Conservation (phyloP, 2,888 invertebrate genomes). For the Caenorhabditis sp. region DNA sequence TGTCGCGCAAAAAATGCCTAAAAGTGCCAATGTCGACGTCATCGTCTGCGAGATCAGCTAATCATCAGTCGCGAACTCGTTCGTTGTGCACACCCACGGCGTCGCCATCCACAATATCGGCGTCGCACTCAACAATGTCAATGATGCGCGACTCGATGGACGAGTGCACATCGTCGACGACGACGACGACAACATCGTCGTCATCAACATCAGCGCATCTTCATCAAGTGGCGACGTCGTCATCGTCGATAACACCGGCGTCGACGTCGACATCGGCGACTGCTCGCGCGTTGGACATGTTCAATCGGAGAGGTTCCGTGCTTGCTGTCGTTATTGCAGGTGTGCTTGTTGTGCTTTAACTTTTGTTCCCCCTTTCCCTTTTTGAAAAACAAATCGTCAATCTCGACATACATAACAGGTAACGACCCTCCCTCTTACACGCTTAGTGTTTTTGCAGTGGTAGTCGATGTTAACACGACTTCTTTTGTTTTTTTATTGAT, state of each 20-base stretch:
- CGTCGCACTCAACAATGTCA: slow-evolving; percentile 8
- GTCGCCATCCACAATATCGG: slow-evolving; percentile 7
- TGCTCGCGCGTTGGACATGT: slow-evolving; percentile 57
- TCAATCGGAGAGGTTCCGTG: slow-evolving; percentile 60
- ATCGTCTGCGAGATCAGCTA: slow-evolving; percentile 40
- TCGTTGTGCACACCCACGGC: slow-evolving; percentile 20
- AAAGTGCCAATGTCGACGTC: slow-evolving; percentile 40
- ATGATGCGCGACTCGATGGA: slow-evolving; percentile 24
- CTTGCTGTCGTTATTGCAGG: slow-evolving; percentile 62
- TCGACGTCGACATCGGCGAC: slow-evolving; percentile 43
- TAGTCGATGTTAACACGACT: no score
- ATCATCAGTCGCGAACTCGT: slow-evolving; percentile 27
- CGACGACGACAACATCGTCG: no score
- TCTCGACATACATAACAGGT: no score
- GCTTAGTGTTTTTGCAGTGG: no score
- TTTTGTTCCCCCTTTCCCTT: background rate
- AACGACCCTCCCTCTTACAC: background rate
- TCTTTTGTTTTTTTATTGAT: background rate
- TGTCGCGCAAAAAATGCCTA: slow-evolving; percentile 4
- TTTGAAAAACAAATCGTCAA: no score
- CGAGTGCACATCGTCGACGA: slow-evolving; percentile 2
- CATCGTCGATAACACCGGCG: slow-evolving; percentile 39
- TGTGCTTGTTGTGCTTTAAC: slow-evolving; percentile 9
- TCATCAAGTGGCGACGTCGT: slow-evolving; percentile 31
- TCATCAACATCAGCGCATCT: slow-evolving; percentile 3